Base-by-base conservation (phyloP, 2,113 vertebrate genomes). In the Chinchilla lanigera region DNA sequence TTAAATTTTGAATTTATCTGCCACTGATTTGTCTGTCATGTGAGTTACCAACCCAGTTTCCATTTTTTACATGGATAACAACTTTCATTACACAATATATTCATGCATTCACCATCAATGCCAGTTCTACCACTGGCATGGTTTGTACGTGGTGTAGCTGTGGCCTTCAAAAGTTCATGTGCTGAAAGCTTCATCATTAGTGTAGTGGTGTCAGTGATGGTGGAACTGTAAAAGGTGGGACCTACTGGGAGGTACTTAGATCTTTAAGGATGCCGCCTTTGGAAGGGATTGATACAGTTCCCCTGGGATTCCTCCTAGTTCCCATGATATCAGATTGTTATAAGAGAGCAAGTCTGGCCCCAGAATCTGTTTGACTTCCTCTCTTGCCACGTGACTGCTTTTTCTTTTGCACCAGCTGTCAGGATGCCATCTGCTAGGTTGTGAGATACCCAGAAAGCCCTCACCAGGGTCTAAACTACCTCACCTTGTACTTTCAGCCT, bases 1-100 rank as follows among this genome's bases (percentile, higher is more conserved):
- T 86, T 93, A 86, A 83, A 86, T 30, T 92, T 61, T 82, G 58
- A 61, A 83, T 86, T 92, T 82, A 26, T 67, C 44, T 90, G 33
- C 13, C 30, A 71, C 54, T 83, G 24, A 86, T 47, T 90, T 65
- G 10, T 41, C 14, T 44, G 50, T 83, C 8, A 1, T 63, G 24
- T 69, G 41, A 95, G 60, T 30, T 56, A 93, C 12, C 22, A 85
- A 54, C 12, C 14, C 52, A 92, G 50, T 52, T 82, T 77, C 19
- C 61, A 78, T 50, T 78, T 67, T 77, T 82, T 41, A 82, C 28
- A 61, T 7, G 19, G n/a, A 20, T 52, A 71, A 94, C 24, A 71
- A 8, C 60, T 78, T 94, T 52, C 22, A 81, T 5, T 58, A 3
- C 47, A 38, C 20, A 63, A 58, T 56, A 61, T 60, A 86, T 89